Base-by-base conservation (phyloP, 2,797 vertebrate species). In the Ctenochaetus hawaiiensis region DNA sequence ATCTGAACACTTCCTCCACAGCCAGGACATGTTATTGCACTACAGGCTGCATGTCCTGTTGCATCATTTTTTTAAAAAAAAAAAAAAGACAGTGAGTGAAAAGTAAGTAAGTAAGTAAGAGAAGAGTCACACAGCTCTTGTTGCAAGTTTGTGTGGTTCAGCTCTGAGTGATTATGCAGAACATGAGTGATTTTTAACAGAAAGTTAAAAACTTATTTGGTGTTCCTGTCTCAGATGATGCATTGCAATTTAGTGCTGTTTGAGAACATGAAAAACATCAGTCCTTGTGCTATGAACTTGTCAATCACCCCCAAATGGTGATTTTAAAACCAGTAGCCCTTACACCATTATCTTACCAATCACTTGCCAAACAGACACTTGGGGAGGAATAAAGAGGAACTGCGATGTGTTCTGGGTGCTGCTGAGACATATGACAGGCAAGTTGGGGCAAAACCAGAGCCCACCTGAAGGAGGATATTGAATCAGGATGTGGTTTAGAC, bases 401-500 rank as follows among this genome's bases (percentile, higher is more conserved):
- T 44, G 59, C 61, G 58, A 53, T 52, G 59, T 70, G 57, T 47
- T 71, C 61, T 73, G 67, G 56, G 39, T 39, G 68, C 68, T 71
- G 73, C 56, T 37, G 75, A 54, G 83, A 83, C 85, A 87, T 73
- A 78, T 91, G 90, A 65, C 45, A 44, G 81, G 67, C 84, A 83
- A 81, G 76, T 87, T 78, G 75, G 71, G 59, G 68, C 41, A 64
- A 47, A 74, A 39, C 64, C 71, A 65, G 52, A 18, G 47, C 77
- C 75, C 82, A 87, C 72, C 78, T 84, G 83, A 75, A 70, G 63
- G 67, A 78, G 61, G 61, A 53, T 20, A 39, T 67, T 84, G 80
- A 87, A 86, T 85, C 56, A 72, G 34, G 68, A 77, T 79, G 71
- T 86, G 90, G 80, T 91, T 87, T 49, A 64, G 67, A 75, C 64